Conservation (phyloP, 2,113 vertebrate species). For the Solenodon paradoxus region DNA sequence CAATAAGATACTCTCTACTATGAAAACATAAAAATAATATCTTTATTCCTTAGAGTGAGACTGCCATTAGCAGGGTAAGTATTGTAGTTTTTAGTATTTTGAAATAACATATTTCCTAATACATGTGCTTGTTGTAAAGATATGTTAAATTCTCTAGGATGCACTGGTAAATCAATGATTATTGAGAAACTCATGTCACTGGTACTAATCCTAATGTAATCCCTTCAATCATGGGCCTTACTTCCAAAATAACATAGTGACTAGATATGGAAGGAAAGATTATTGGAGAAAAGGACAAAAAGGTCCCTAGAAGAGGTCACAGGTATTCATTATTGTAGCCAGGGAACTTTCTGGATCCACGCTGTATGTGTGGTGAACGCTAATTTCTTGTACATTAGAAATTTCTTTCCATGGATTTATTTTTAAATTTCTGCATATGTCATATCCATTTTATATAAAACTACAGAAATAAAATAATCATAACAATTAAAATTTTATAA, state of each 20-base stretch:
- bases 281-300: not conserved
- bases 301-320: not conserved
- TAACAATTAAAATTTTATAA: not conserved
- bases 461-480: not conserved
- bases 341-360: not conserved
- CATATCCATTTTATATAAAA: not conserved
- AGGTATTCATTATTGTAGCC: not conserved
- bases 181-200: not conserved
- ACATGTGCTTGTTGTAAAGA: not conserved
- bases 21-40: not conserved
- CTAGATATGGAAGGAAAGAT: not conserved
- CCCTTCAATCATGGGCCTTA: constrained; percentile 45
- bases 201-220: constrained; percentile 55
- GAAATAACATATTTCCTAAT: not conserved
- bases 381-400: not conserved
- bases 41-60: not conserved
- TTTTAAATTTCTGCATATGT: not conserved
- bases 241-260: not conserved
- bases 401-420: not conserved
- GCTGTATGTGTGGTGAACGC: not conserved
- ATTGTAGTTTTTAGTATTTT: not conserved
- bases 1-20: not conserved
- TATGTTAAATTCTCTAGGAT: constrained; percentile 12
- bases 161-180: constrained; percentile 6
- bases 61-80: not conserved